A percentile compares a stretch with the other conserved stretches of the same genome.
Conservation (phyloP, 2,888 invertebrate genomes). For the Trachelus iudaicus region DNA sequence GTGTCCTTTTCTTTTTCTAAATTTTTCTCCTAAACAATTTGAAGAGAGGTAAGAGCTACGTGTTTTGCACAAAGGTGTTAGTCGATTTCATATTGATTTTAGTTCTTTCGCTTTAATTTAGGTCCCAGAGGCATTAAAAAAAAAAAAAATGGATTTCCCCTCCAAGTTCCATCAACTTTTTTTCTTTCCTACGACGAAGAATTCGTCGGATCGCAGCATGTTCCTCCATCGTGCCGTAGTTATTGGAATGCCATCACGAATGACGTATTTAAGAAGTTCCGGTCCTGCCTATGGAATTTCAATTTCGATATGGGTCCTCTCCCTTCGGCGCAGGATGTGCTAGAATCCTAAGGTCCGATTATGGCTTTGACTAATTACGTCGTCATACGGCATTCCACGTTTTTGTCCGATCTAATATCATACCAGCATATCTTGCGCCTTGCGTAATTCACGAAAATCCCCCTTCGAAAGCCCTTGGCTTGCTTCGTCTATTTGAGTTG, state of each 20-base stretch:
- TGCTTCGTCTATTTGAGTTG: not conserved
- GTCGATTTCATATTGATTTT: not conserved
- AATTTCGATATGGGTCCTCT: constrained; percentile 50
- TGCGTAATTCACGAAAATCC: not conserved
- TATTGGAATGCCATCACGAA: constrained; percentile 62
- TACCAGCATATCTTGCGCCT: not conserved
- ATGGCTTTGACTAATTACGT: constrained; percentile 45
- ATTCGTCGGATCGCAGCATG: not conserved
- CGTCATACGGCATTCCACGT: not conserved
- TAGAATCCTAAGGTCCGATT: constrained; percentile 29
- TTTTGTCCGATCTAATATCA: not conserved
- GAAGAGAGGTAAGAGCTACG: too few species aligned
- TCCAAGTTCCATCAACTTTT: not conserved
- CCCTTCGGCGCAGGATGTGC: not conserved
- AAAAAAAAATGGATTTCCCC: not conserved
- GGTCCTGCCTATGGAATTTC: constrained; percentile 50
- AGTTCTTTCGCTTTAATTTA: not conserved
- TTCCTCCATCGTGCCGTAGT: constrained; percentile 13
- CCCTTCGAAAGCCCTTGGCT: not conserved
- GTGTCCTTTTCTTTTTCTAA: not conserved
- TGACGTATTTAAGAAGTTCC: constrained; percentile 47
- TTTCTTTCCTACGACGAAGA: not conserved
- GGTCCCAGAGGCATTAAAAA: too few species aligned
- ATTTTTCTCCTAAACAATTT: fast-evolving
- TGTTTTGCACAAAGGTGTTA: not conserved